Conservation (phyloP, 2,113 vertebrate species). For the Ranitomeya imitator region DNA sequence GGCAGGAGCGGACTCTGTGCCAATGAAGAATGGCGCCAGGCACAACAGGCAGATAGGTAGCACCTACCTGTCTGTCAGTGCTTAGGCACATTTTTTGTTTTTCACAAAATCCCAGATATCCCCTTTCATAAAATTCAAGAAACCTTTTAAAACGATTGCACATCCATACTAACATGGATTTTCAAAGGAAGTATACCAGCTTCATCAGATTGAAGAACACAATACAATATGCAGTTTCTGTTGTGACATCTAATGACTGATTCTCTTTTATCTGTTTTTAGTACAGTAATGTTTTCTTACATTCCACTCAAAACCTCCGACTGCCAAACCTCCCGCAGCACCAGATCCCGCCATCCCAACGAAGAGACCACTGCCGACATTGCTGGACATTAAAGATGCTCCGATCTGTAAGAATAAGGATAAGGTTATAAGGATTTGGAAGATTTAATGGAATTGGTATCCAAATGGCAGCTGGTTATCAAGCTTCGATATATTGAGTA, state of each 20-base stretch:
- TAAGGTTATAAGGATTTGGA: neutral
- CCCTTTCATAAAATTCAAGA: too few relatives aligned
- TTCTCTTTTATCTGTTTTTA: neutral
- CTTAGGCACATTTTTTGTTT: too few relatives aligned
- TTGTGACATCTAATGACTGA: neutral
- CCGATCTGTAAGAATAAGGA: constrained; percentile 80
- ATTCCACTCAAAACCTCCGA: constrained; percentile 93
- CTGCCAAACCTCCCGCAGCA: constrained; percentile 89
- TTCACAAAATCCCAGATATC: too few relatives aligned
- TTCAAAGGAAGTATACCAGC: too few relatives aligned
- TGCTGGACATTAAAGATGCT: constrained; percentile 94
- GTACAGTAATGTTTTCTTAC: constrained; percentile 70
- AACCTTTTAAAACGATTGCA: too few relatives aligned
- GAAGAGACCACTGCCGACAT: constrained; percentile 92
- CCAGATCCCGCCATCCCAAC: constrained; percentile 90
- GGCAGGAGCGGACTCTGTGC: too few relatives aligned
- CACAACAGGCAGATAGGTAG: too few relatives aligned
- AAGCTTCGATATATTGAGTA: neutral
- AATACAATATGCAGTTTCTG: too few relatives aligned
- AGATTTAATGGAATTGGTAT: neutral
- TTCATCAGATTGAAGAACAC: too few relatives aligned
- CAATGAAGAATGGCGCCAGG: too few relatives aligned
- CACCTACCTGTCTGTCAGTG: too few relatives aligned
- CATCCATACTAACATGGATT: too few relatives aligned
- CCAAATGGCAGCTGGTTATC: neutral